These are phyloP conservation scores for Dipodomys ordii DNA, from an alignment of 2,113 vertebrate genomes.

Conservation along the genomic window DNA sequence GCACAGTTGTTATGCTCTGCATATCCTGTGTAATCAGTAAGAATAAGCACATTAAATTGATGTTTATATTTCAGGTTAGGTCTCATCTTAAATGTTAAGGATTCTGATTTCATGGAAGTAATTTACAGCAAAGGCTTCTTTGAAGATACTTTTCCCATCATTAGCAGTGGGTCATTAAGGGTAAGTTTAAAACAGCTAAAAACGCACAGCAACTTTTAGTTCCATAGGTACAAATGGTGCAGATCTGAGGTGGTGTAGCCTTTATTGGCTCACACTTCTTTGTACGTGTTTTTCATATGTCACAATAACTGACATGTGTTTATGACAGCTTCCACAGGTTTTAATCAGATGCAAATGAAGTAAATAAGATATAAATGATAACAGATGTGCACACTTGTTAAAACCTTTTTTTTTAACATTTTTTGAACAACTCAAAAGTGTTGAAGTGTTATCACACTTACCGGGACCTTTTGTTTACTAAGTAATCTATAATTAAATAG, in stretches of 20 bases:
- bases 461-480: not conserved
- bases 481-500: not conserved
- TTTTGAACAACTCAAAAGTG: not conserved
- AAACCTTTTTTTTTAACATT: not conserved
- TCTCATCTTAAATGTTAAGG: not conserved
- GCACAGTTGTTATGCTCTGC: not conserved
- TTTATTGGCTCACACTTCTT: not conserved
- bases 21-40: not conserved
- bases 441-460: not conserved
- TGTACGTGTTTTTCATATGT: not conserved
- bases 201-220: not conserved
- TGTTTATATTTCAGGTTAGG: not conserved
- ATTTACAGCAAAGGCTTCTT: not conserved
- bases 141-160: not conserved
- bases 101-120: not conserved
- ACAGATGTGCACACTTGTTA: not conserved
- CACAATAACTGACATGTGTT: not conserved
- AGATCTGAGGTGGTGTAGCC: not conserved
- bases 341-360: not conserved
- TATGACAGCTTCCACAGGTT: not conserved
- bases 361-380: not conserved
- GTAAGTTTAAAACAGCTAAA: not conserved
- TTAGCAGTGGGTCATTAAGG: not conserved
- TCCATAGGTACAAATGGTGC: not conserved
- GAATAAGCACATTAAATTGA: slow-evolving; percentile 11